A percentile compares a stretch with the other conserved stretches of the same genome.
Conservation (phyloP, 2,888 invertebrate genomes). For the Xanthostigma xanthostigma region DNA sequence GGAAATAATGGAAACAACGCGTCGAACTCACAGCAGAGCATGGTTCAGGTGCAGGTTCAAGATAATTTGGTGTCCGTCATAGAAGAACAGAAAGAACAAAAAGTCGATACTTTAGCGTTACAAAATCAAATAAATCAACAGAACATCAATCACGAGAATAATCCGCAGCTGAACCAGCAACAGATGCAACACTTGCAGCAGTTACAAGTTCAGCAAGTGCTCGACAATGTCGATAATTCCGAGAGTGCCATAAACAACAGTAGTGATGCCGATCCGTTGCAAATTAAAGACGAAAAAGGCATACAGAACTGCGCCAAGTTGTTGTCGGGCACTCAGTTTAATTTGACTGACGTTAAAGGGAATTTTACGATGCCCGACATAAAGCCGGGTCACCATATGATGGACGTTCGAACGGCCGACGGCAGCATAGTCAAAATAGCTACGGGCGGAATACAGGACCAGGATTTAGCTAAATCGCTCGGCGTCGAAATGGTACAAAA, state of each 20-base stretch:
- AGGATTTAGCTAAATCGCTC: constrained; percentile 42
- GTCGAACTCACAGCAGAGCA: constrained; percentile 8
- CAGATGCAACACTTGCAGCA: constrained; percentile 42
- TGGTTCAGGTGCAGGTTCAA: constrained; percentile 24
- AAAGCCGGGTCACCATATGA: constrained; percentile 34
- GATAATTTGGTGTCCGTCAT: constrained; percentile 30
- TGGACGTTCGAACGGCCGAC: constrained; percentile 49
- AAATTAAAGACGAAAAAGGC: constrained; percentile 43
- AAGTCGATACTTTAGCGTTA: constrained; percentile 24
- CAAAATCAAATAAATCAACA: constrained; percentile 32
- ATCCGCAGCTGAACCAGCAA: constrained; percentile 25
- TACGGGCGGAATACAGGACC: constrained; percentile 38
- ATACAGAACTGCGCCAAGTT: constrained; percentile 36
- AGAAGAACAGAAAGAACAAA: constrained; percentile 27
- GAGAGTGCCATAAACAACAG: neutral
- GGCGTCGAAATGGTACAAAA: constrained; percentile 61
- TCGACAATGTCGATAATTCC: constrained; percentile 26
- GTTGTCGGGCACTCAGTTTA: constrained; percentile 24
- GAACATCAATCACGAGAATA: constrained; percentile 24
- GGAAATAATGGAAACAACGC: constrained; percentile 1
- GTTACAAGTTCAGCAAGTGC: constrained; percentile 43
- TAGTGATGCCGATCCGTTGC: constrained; percentile 7
- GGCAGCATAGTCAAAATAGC: constrained; percentile 62
- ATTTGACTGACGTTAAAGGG: constrained; percentile 25
- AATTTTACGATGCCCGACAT: constrained; percentile 35